Evolutionary conservation across 2,113 vertebrate species (phyloP), one percentile per base, ranked within the genome.

Genomic region (Brachypodius melanocephalos): DNA sequence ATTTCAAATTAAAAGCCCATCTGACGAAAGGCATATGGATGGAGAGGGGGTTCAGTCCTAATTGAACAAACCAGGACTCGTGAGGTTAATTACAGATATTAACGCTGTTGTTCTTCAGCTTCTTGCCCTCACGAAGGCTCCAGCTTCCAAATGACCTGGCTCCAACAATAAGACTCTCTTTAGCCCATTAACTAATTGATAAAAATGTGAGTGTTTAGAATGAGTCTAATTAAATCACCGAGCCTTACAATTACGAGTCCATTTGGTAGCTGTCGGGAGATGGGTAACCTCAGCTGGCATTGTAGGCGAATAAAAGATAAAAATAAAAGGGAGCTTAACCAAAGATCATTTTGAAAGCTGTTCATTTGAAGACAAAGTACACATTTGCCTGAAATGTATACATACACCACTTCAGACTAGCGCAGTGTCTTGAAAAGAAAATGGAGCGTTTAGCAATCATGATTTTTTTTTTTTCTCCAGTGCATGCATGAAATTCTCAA

Each of bases 181-280:
- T 98, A 98, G 98, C 98, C 97, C 97, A 98, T 98, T 98, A 98
- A 98, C 98, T 98, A 98, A 98, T 98, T 98, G 98, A 98, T 98
- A 98, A 98, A 98, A 98, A 98, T 97, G 98, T 97, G 98, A 98
- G 97, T 98, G 97, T 98, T 98, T 97, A 96, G 97, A 98, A 98
- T 97, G 98, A 98, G 97, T 98, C 98, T 98, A 98, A 98, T 98
- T 98, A 98, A 98, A 98, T 98, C 98, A 97, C 98, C 86, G 69
- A 98, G 97, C 95, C 98, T 98, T 97, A 98, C 98, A 98, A 98
- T 98, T 97, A 98, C 96, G 84, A 79, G 97, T 98, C 96, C 97
- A 97, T 98, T 98, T 97, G 97, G 97, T 97, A 98, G 98, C 97
- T 98, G 96, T 97, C 97, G 97, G 98, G 97, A 98, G 97, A 98